phyloP scores from a whole-genome alignment of 2,797 vertebrate species.

The Syndactyla subalaris region DNA sequence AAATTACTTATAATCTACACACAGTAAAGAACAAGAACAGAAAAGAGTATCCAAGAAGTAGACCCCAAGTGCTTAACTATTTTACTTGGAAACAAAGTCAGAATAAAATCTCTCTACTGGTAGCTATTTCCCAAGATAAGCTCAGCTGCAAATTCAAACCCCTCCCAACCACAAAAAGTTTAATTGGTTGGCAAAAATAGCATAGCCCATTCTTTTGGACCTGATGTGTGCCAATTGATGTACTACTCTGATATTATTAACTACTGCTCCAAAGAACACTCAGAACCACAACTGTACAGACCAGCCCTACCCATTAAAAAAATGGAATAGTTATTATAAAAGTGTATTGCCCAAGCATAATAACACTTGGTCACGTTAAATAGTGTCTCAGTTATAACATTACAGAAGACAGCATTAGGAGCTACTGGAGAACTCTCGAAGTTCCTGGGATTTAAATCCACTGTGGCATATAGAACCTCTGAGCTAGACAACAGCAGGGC shows the following conservation, averaged over 20 bases:
- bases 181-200: not conserved
- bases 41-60: not conserved
- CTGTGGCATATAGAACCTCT: not conserved
- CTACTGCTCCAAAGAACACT: not conserved
- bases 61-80: not conserved
- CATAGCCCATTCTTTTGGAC: not conserved
- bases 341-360: not conserved
- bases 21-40: not conserved
- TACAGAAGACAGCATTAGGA: not conserved
- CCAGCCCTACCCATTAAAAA: not conserved
- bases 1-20: not conserved
- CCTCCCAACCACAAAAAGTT: not conserved
- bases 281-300: not conserved
- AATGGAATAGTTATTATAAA: not conserved
- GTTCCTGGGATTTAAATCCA: not conserved
- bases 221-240: not conserved
- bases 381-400: not conserved
- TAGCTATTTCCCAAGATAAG: not conserved
- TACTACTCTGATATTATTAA: not conserved
- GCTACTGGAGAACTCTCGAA: not conserved
- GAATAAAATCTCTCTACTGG: not conserved
- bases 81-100: not conserved
- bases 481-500: not conserved
- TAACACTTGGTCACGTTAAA: not conserved
- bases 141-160: not conserved